These are phyloP conservation scores for Saccostrea glomerata DNA, from an alignment of 1,140 invertebrate species.

Conservation along the genomic window DNA sequence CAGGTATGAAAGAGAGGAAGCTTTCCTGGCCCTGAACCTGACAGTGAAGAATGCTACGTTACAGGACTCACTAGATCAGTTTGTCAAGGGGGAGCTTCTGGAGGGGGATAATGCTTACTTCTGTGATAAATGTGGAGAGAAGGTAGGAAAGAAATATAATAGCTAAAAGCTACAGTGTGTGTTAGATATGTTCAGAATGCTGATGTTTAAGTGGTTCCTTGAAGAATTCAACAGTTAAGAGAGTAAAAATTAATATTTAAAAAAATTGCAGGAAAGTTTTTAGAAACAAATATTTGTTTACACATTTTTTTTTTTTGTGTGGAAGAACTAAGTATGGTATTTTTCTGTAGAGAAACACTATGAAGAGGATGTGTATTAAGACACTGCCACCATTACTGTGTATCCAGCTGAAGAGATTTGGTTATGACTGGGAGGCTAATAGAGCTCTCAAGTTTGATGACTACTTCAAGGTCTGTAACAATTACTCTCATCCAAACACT, in stretches of 20 bases:
- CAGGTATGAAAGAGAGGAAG: constrained; percentile 78
- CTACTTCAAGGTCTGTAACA: constrained; percentile 74
- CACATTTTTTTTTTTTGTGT: too few species aligned
- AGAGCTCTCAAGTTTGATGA: constrained; percentile 79
- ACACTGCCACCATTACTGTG: constrained; percentile 96
- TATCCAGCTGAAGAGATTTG: constrained; percentile 98
- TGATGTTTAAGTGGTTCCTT: too few species aligned
- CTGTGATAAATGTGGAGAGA: constrained; percentile 99
- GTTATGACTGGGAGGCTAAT: constrained; percentile 98
- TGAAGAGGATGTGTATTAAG: constrained; percentile 97
- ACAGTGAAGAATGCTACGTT: constrained; percentile 78
- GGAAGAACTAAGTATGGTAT: neutral
- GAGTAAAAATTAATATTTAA: too few species aligned
- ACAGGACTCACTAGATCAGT: constrained; percentile 96
- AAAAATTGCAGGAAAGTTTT: too few species aligned
- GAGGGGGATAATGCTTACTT: constrained; percentile 99
- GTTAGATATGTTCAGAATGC: neutral
- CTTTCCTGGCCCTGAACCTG: constrained; percentile 77
- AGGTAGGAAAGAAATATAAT: constrained; percentile 84
- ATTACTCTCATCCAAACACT: neutral
- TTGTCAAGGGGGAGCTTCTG: constrained; percentile 97
- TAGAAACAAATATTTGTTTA: too few species aligned
- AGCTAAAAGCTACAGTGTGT: neutral
- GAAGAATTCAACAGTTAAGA: too few species aligned
- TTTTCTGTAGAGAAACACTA: constrained; percentile 90